Base-by-base conservation (phyloP, 2,113 vertebrate genomes). In the Malurus cyaneus region DNA sequence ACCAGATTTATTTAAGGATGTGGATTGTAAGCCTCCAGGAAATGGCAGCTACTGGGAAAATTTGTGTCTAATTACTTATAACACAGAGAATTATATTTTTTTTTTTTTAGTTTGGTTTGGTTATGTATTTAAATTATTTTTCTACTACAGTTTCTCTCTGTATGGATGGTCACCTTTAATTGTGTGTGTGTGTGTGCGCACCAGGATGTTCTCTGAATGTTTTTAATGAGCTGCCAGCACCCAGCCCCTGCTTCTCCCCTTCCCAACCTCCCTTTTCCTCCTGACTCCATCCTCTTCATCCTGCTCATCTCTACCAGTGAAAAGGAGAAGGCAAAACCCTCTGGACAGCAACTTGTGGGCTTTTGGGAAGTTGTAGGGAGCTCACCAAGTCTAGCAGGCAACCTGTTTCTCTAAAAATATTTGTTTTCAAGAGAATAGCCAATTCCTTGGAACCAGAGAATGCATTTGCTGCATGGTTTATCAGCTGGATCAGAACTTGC, bases 1-100 rank as follows among this genome's bases (percentile, higher is more conserved):
- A 91, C 93, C 32, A 72, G 52, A 70, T 89, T 94, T 93, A 70
- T 60, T 61, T 74, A 79, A 65, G 44, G n/a, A 72, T 36, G 61
- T 65, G 81, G 80, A 89, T 47, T 80, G 49, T 49, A 56, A 73
- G 18, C 62, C 36, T 84, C 49, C 52, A 87, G 89, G 92, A 92
- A 92, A 86, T 9, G 31, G 67, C 64, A 92, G 41, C 69, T 46
- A 41, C 42, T 88, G 44, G 29, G 65, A 89, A 93, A 80, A 85
- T 84, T 46, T 53, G 34, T 36, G 21, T 70, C 39, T 71, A 80
- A 72, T 34, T 92, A 89, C 42, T 91, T 65, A 23, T 59, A 53
- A 44, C 14, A 76, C 76, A 64, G 15, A 81, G 46, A 60, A 61
- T n/a, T n/a, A n/a, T n/a, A n/a, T 54, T 47, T 16, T 8, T 9